These are phyloP conservation scores for Plagodis dolabraria DNA, from an alignment of 2,888 invertebrate genomes.

Conservation along the genomic window DNA sequence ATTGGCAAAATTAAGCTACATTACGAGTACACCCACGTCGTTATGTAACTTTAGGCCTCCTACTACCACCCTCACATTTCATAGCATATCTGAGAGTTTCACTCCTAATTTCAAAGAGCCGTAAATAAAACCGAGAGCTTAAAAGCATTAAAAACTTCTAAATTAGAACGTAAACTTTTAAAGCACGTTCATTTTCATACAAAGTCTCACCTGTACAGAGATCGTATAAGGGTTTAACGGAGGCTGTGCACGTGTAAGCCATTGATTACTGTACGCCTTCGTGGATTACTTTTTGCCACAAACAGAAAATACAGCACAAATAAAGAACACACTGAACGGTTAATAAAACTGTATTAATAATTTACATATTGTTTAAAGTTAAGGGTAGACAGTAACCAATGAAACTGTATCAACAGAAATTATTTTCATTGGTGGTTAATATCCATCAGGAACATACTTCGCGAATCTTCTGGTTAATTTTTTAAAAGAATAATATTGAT, in stretches of 20 bases:
- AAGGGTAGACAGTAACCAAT: too few species aligned
- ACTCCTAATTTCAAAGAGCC: conserved; percentile 1
- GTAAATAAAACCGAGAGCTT: conserved; percentile 1
- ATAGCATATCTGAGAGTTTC: not conserved
- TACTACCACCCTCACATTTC: not conserved
- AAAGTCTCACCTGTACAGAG: conserved; percentile 15
- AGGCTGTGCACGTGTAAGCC: conserved; percentile 9
- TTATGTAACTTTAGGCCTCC: not conserved
- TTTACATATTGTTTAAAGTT: too few species aligned
- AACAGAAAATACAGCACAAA: too few species aligned
- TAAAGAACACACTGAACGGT: too few species aligned
- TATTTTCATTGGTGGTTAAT: too few species aligned
- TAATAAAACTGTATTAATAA: too few species aligned
- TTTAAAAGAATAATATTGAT: too few species aligned
- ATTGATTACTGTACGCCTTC: not conserved
- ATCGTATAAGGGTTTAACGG: conserved; percentile 14
- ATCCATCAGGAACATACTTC: too few species aligned
- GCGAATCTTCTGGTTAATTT: too few species aligned
- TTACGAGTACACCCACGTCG: not conserved
- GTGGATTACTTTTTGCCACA: too few species aligned
- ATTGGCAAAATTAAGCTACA: not conserved
- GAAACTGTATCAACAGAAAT: too few species aligned
- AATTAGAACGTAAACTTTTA: conserved; percentile 7
- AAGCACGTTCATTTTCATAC: conserved; percentile 15
- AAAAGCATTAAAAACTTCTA: conserved; percentile 16